A percentile compares a stretch with the other conserved stretches of the same genome.
Conservation (phyloP, 2,797 vertebrate species). For the Propithecus deckenii region DNA sequence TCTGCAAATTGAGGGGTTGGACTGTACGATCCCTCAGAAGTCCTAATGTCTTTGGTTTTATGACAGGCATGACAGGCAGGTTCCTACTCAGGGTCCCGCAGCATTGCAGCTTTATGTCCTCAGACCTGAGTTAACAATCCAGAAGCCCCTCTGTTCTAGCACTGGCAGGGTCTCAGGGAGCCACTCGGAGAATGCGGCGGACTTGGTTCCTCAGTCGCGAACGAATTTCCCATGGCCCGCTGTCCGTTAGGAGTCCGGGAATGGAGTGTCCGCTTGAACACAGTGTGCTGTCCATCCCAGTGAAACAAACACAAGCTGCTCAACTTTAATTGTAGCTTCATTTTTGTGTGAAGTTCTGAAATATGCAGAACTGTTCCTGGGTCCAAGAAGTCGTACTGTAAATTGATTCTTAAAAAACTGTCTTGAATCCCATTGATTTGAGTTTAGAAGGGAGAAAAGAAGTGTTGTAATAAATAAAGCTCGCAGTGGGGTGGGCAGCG, state of each 20-base stretch:
- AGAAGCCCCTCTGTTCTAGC: not conserved
- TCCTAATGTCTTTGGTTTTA: not conserved
- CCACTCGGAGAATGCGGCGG: accelerated
- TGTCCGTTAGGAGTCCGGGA: slow-evolving; percentile 51
- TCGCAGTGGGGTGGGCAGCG: accelerated
- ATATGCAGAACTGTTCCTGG: not conserved
- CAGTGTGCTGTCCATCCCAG: accelerated
- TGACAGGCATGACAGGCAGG: not conserved
- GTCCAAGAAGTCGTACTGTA: not conserved
- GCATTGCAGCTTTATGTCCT: not conserved
- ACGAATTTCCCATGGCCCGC: not conserved
- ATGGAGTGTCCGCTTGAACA: too few species aligned
- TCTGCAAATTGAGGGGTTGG: not conserved
- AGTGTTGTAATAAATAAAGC: not conserved
- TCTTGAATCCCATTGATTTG: not conserved
- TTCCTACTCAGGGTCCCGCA: not conserved
- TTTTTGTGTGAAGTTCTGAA: not conserved
- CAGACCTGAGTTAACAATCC: not conserved
- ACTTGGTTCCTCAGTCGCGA: not conserved
- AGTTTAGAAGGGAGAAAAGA: not conserved
- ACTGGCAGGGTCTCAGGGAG: not conserved
- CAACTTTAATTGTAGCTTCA: not conserved
- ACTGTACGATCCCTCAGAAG: not conserved
- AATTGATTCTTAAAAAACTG: not conserved
- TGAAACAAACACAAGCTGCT: accelerated